Conservation (phyloP, 2,888 invertebrate species). For the Mesopsocus fuscifrons region DNA sequence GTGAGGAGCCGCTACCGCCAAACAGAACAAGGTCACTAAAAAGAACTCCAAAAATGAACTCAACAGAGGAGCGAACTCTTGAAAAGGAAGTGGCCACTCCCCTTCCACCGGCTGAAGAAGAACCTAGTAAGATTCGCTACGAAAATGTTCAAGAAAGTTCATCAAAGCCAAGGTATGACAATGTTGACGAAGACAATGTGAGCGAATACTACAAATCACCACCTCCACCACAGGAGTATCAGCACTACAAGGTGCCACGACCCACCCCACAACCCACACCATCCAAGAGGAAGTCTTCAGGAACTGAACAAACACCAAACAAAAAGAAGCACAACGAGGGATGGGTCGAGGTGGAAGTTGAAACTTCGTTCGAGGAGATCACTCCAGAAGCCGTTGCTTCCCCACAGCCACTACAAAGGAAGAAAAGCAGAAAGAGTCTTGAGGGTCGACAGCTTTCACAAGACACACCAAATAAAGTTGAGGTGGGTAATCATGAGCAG, state of each 20-base stretch:
- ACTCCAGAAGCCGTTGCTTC: background rate
- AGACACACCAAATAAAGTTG: background rate
- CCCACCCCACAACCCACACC: background rate
- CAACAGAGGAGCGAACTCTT: conserved; percentile 17
- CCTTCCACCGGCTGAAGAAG: background rate
- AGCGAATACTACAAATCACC: conserved; percentile 9
- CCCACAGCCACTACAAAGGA: conserved; percentile 7
- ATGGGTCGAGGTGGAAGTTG: conserved; percentile 5
- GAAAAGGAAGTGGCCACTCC: background rate
- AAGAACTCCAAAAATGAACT: conserved; percentile 20
- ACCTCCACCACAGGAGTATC: background rate
- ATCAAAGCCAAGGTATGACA: conserved; percentile 1
- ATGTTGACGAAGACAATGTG: background rate
- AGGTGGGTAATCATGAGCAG: background rate
- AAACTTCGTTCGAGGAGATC: conserved; percentile 7
- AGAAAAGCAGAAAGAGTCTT: conserved; percentile 9
- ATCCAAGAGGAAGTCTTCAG: conserved; percentile 1
- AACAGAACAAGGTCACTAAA: conserved; percentile 14
- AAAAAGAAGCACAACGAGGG: conserved; percentile 5
- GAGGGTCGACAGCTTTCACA: no score
- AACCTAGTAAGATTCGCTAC: background rate
- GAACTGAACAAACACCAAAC: background rate
- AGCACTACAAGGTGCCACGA: conserved; percentile 7
- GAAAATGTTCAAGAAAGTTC: conserved; percentile 1
- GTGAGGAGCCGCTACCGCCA: conserved; percentile 14